A percentile compares a stretch with the other conserved stretches of the same genome.
These are phyloP conservation scores for Ptilonorhynchus violaceus DNA, from an alignment of 2,113 vertebrate species.

Conservation along the genomic window DNA sequence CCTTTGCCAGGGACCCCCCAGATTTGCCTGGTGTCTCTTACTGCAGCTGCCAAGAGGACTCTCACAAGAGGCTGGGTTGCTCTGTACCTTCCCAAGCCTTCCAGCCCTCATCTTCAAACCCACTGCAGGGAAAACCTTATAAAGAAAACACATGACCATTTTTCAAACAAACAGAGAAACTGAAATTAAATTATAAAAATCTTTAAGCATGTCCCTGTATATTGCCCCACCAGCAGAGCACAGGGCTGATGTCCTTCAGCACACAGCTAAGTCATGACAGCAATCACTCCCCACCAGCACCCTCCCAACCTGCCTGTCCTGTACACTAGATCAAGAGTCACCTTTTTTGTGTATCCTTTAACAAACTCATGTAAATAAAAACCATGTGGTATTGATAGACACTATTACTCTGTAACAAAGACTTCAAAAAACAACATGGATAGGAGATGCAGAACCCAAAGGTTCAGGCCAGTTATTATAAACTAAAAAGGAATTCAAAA, in stretches of 20 bases:
- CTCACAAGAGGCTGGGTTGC: not conserved
- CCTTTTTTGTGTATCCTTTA: constrained; percentile 9
- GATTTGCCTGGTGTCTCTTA: not conserved
- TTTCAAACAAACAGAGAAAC: not conserved
- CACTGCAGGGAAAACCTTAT: not conserved
- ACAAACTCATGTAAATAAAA: constrained; percentile 14
- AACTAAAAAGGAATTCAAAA: constrained; percentile 24
- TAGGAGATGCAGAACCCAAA: not conserved
- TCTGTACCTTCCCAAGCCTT: not conserved
- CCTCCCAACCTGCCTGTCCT: not conserved
- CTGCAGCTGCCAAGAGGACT: not conserved
- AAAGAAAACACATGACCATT: not conserved
- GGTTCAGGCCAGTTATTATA: not conserved
- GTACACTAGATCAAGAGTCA: not conserved
- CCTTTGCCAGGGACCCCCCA: not conserved
- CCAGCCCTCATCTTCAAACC: not conserved
- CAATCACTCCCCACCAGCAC: not conserved
- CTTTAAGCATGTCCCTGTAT: accelerated
- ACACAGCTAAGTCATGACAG: not conserved
- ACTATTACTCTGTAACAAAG: not conserved
- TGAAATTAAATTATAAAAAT: not conserved
- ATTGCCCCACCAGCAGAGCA: not conserved
- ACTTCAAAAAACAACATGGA: not conserved
- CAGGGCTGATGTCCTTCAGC: not conserved
- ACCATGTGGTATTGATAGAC: constrained; percentile 23